Evolutionary conservation across 2,797 vertebrate species (phyloP).

Genomic region (Steatocranus sp.): DNA sequence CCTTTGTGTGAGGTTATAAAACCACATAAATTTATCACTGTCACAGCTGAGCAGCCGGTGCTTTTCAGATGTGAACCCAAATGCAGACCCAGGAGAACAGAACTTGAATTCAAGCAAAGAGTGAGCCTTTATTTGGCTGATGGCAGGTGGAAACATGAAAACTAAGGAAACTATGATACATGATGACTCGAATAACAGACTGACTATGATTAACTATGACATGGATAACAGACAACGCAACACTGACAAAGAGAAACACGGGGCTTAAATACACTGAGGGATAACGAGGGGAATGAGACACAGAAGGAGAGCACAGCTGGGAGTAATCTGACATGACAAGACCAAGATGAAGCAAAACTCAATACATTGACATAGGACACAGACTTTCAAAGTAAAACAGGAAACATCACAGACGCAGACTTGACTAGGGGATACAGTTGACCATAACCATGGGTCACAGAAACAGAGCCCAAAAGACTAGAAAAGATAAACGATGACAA

Average conservation of each 20-base stretch:
- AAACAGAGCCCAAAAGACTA: background rate
- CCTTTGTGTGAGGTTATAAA: background rate
- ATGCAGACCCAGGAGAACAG: background rate
- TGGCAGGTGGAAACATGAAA: background rate
- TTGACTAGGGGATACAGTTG: background rate
- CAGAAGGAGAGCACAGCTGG: background rate
- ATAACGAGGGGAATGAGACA: background rate
- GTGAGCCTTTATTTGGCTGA: background rate
- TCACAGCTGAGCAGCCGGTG: background rate
- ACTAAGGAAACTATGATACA: background rate
- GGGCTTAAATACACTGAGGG: background rate
- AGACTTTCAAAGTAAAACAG: background rate
- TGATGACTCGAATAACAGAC: background rate
- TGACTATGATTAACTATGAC: background rate
- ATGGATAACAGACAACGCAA: accelerated
- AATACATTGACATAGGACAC: background rate
- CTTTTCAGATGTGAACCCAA: background rate
- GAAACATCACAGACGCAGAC: background rate
- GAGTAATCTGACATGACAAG: accelerated
- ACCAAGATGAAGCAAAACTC: background rate
- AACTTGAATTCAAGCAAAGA: background rate
- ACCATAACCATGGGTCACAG: background rate
- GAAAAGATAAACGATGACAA: background rate
- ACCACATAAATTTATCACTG: background rate
- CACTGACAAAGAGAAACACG: background rate